A percentile compares a stretch with the other conserved stretches of the same genome.
Evolutionary conservation across 2,888 invertebrate genomes (phyloP).

Genomic region (Volucella bombylans): DNA sequence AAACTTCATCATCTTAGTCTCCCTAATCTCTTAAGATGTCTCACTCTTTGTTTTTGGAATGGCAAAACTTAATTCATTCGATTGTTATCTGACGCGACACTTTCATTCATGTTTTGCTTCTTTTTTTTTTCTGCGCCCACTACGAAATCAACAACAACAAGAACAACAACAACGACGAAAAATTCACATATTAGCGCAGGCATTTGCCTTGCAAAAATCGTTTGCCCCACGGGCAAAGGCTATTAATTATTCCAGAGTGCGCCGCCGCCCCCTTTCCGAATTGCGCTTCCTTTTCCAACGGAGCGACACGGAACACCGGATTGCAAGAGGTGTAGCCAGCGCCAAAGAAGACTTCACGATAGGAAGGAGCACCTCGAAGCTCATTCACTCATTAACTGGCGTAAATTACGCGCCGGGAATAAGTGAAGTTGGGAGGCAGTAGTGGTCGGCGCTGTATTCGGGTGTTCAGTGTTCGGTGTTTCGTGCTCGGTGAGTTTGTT

Average conservation of each 20-base stretch:
- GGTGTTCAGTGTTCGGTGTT: too few species aligned
- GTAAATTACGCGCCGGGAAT: conserved; percentile 67
- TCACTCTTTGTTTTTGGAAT: neutral
- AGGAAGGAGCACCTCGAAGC: conserved; percentile 48
- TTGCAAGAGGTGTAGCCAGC: conserved; percentile 29
- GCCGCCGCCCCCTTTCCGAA: neutral
- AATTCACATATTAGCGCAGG: conserved; percentile 65
- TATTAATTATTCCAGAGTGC: conserved; percentile 67
- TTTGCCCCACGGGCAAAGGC: conserved; percentile 63
- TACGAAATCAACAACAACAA: conserved; percentile 2
- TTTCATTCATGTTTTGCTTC: conserved; percentile 15
- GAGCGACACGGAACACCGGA: conserved; percentile 26
- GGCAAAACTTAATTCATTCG: conserved; percentile 31
- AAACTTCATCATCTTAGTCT: conserved; percentile 6
- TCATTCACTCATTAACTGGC: conserved; percentile 73
- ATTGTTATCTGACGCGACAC: conserved; percentile 23
- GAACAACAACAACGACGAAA: conserved; percentile 34
- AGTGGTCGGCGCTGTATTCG: neutral
- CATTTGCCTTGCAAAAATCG: conserved; percentile 60
- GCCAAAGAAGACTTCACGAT: neutral
- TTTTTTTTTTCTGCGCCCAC: conserved; percentile 1
- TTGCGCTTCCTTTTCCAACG: conserved; percentile 3
- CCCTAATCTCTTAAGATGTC: conserved; percentile 8
- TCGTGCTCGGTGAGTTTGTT: too few species aligned
- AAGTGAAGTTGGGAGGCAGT: conserved; percentile 17